phyloP scores from a whole-genome alignment of 2,797 vertebrate genomes.

The Sciurus vulgaris region DNA sequence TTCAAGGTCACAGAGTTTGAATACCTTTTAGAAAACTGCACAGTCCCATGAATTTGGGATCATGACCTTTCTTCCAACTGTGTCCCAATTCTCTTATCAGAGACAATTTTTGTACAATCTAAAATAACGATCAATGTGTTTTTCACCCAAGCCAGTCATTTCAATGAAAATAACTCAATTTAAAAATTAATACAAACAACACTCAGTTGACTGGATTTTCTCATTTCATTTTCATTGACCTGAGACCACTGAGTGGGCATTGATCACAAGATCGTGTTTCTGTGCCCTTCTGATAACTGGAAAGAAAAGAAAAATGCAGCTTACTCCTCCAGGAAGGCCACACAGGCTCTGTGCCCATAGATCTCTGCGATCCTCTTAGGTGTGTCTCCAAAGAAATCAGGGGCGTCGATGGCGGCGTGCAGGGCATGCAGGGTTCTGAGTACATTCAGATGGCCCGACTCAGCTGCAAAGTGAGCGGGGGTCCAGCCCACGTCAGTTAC shows the following conservation, averaged over 20 bases:
- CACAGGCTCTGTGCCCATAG: slow-evolving; percentile 93
- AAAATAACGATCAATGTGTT: background rate
- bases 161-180: background rate
- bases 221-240: background rate
- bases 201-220: background rate
- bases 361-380: slow-evolving; percentile 92
- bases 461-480: slow-evolving; percentile 93
- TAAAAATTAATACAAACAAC: background rate
- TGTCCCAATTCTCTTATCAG: background rate
- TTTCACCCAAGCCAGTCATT: slow-evolving; percentile 10
- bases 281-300: background rate
- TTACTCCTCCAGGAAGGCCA: slow-evolving; percentile 92
- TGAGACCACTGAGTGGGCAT: background rate
- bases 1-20: background rate
- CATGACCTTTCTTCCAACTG: background rate
- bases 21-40: background rate
- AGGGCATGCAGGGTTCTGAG: slow-evolving; percentile 91
- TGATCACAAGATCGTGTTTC: background rate
- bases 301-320: slow-evolving; percentile 49
- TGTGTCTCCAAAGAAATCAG: slow-evolving; percentile 93
- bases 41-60: background rate
- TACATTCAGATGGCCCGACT: slow-evolving; percentile 90
- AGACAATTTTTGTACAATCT: background rate
- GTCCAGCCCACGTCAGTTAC: slow-evolving; percentile 93
- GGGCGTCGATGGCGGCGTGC: slow-evolving; percentile 90